Evolutionary conservation across 2,888 invertebrate genomes (phyloP).

Genomic region (Urechis unicinctus): DNA sequence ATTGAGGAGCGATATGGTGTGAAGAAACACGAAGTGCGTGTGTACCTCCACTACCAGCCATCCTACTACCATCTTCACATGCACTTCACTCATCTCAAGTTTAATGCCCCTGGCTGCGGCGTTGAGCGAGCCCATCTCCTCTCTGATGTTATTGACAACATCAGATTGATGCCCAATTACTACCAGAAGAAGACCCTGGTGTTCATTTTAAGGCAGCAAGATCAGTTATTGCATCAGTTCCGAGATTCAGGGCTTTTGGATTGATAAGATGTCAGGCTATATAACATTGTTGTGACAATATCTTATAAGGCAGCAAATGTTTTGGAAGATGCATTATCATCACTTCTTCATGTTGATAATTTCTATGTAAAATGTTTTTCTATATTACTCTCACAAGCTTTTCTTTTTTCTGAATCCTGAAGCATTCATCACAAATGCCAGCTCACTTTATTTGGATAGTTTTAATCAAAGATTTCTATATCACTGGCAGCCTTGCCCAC

Average conservation of each 20-base stretch:
- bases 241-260: constrained; percentile 7
- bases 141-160: constrained; percentile 81
- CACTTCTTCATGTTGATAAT: too few relatives aligned
- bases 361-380: too few relatives aligned
- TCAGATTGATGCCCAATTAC: constrained; percentile 74
- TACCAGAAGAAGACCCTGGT: constrained; percentile 77
- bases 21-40: constrained; percentile 61
- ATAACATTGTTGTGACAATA: too few relatives aligned
- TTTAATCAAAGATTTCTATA: too few relatives aligned
- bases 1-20: constrained; percentile 74
- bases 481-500: too few relatives aligned
- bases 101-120: constrained; percentile 61
- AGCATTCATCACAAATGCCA: too few relatives aligned
- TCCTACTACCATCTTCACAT: constrained; percentile 95
- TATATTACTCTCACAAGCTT: too few relatives aligned
- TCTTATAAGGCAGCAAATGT: too few relatives aligned
- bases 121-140: constrained; percentile 82
- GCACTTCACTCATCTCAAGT: constrained; percentile 70
- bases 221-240: constrained; percentile 7
- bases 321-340: too few relatives aligned
- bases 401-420: too few relatives aligned
- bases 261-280: too few relatives aligned
- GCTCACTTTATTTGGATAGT: too few relatives aligned
- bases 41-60: constrained; percentile 92
- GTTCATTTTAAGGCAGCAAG: constrained; percentile 54